Evolutionary conservation across 2,113 vertebrate genomes (phyloP), one percentile per base, ranked within the genome.

Genomic region (Carassius gibelio): DNA sequence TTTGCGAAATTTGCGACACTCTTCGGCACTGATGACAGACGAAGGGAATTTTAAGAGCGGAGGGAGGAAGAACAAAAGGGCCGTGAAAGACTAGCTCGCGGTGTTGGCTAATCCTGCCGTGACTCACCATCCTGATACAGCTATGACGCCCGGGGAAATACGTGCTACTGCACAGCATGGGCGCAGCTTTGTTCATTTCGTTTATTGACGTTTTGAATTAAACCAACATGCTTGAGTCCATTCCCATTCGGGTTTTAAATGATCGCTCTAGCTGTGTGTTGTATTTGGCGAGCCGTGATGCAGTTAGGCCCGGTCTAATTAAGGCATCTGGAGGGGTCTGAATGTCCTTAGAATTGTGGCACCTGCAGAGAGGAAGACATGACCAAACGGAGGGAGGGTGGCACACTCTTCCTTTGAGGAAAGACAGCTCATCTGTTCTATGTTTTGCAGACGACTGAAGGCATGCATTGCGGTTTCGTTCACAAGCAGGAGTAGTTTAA

Each of bases 241-340:
- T 62, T 79, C 77, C 19, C 19, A 62, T 79, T 42, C 13, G 2
- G 0, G 45, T 62, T 80, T 61, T 45, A 62, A 80, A 64, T 48
- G 78, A 48, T 30, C 38, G 61, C 78, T 81, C 38, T 26, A 48
- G 78, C 61, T 48, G 15, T n/a, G 57, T 61, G 30, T 42, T 13
- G 83, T 50, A 66, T 77, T 86, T 71, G 81, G 1, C 81, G 75
- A 83, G 80, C 69, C 59, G 55, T 77, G 85, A 78, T 59, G 64
- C 59, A 10, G 66, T 61, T 69, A n/a, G 64, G 30, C 45, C 21
- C 50, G 17, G 79, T 81, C 86, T 88, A 88, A 89, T 91, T 89
- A 89, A 90, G 88, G 90, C 86, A 84, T 91, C 91, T 69, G 81
- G 88, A 42, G 34, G 62, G 78, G 66, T 87, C 72, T 81, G 82